phyloP scores from a whole-genome alignment of 2,797 vertebrate genomes.

The Chromis chromis region DNA sequence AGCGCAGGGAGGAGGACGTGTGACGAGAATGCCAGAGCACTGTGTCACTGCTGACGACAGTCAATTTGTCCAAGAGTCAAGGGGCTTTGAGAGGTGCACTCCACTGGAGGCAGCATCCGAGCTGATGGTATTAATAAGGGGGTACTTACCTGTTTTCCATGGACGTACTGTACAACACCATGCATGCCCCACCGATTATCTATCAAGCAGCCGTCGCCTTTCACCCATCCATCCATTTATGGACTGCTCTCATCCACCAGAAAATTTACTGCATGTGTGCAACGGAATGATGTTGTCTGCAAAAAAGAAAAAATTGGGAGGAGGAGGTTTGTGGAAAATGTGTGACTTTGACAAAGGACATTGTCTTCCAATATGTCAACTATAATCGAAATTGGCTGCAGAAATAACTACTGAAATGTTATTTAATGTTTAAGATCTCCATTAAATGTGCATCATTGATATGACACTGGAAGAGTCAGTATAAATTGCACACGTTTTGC shows the following conservation, averaged over 20 bases:
- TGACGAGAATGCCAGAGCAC: slow-evolving; percentile 66
- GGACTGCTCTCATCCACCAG: slow-evolving; percentile 11
- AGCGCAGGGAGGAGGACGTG: slow-evolving; percentile 37
- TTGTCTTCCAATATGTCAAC: no score
- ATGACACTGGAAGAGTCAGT: neutral
- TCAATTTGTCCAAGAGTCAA: slow-evolving; percentile 69
- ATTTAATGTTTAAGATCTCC: no score
- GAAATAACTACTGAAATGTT: no score
- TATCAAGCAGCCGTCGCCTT: slow-evolving; percentile 14
- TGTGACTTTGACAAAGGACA: neutral
- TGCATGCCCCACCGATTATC: slow-evolving; percentile 20
- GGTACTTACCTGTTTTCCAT: slow-evolving; percentile 43
- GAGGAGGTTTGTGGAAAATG: neutral
- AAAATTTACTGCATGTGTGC: slow-evolving; percentile 12
- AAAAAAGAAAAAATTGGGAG: neutral
- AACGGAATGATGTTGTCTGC: neutral
- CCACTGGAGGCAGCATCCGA: slow-evolving; percentile 34
- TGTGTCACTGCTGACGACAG: slow-evolving; percentile 69
- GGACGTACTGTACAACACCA: slow-evolving; percentile 10
- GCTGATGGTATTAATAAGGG: slow-evolving; percentile 50
- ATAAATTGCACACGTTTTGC: neutral
- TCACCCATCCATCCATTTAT: slow-evolving; percentile 33
- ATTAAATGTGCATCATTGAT: neutral
- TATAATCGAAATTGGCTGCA: no score
- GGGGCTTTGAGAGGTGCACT: slow-evolving; percentile 54